phyloP scores from a whole-genome alignment of 2,113 vertebrate species.

The Progne subis region DNA sequence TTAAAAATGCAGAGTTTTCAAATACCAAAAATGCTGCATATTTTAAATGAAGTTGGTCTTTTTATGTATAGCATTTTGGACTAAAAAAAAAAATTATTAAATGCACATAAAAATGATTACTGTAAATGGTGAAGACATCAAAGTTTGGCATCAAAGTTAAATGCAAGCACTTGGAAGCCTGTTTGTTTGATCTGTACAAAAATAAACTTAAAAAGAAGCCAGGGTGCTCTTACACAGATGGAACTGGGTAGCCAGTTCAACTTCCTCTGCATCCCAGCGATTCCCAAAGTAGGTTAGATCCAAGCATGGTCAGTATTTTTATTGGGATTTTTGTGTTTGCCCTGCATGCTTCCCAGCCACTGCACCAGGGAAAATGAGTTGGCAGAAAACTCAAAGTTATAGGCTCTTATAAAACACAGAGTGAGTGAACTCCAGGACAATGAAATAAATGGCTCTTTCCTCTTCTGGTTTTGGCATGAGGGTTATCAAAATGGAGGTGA shows the following conservation, averaged over 20 bases:
- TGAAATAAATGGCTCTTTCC: background rate
- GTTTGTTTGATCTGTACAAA: constrained; percentile 46
- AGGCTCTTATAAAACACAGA: background rate
- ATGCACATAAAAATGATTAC: constrained; percentile 46
- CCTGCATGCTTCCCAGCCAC: background rate
- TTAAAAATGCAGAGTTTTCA: constrained; percentile 54
- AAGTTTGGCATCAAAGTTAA: constrained; percentile 48
- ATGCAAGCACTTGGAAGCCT: constrained; percentile 36
- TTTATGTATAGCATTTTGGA: constrained; percentile 16
- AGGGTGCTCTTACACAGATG: background rate
- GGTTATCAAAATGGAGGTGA: background rate
- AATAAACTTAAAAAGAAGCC: constrained; percentile 46
- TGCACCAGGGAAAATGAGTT: background rate
- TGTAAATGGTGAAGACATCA: constrained; percentile 43
- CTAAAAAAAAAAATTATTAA: constrained; percentile 19
- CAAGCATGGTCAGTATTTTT: background rate
- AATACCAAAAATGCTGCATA: constrained; percentile 18
- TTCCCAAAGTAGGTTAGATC: constrained; percentile 16
- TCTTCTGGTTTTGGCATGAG: background rate
- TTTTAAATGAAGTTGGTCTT: constrained; percentile 45
- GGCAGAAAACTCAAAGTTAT: background rate
- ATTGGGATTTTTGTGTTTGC: background rate
- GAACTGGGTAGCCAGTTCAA: background rate
- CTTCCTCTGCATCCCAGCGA: background rate
- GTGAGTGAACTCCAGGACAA: background rate